phyloP scores from a whole-genome alignment of 2,113 vertebrate genomes.

The Burhinus bistriatus region DNA sequence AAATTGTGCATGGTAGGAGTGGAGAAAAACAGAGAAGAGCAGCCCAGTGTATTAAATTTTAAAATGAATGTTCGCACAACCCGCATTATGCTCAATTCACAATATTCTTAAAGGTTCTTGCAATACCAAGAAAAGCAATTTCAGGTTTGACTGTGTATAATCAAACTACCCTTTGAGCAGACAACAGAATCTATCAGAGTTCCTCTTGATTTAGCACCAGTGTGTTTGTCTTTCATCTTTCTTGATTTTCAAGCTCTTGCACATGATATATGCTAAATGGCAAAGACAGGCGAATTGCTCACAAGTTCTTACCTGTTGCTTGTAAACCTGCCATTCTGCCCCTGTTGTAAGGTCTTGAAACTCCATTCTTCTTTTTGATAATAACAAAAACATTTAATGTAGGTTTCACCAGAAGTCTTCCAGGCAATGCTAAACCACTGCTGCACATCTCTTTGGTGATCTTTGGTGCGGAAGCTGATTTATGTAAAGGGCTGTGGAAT shows the following conservation, averaged over 20 bases:
- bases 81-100: neutral
- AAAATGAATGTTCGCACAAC: neutral
- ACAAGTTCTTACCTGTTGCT: neutral
- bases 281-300: neutral
- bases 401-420: neutral
- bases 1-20: neutral
- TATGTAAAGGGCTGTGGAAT: neutral
- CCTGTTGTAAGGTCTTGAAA: neutral
- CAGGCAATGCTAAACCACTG: neutral
- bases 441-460: neutral
- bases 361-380: neutral
- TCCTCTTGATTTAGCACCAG: neutral
- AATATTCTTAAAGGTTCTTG: neutral
- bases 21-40: neutral
- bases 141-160: neutral
- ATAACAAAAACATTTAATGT: neutral
- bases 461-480: neutral
- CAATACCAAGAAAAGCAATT: neutral
- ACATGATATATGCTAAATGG: neutral
- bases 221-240: neutral
- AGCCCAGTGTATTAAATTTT: neutral
- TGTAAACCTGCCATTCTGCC: slow-evolving; percentile 14
- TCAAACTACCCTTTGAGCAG: neutral
- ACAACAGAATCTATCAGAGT: neutral
- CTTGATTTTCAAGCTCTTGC: neutral